Conservation (phyloP, 2,888 invertebrate genomes). For the Microplitis deprimator region DNA sequence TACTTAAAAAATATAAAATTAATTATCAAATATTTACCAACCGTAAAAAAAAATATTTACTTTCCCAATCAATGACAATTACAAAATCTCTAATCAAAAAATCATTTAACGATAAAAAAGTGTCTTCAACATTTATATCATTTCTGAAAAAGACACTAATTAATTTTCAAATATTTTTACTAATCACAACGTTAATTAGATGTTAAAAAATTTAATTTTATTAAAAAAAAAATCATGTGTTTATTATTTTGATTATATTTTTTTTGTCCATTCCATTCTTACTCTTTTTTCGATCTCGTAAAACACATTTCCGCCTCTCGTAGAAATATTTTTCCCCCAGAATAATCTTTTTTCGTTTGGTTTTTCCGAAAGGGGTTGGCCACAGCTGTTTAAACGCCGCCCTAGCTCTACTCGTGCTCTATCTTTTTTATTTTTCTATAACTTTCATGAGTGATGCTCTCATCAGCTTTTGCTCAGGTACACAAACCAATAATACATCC, state of each 20-base stretch:
- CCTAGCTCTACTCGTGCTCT: conserved; percentile 47
- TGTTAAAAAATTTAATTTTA: too few relatives aligned
- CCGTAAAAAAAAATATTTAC: too few relatives aligned
- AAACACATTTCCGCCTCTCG: background rate
- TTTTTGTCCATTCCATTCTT: background rate
- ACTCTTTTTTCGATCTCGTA: background rate
- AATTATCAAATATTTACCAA: too few relatives aligned
- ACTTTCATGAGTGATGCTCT: conserved; percentile 39
- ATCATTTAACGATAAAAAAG: too few relatives aligned
- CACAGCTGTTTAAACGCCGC: conserved; percentile 62
- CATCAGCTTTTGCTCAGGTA: conserved; percentile 32
- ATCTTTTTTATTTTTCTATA: conserved; percentile 25
- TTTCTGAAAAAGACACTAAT: too few relatives aligned
- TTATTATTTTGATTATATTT: background rate
- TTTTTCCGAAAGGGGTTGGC: conserved; percentile 54
- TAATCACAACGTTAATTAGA: too few relatives aligned
- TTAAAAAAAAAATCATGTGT: too few relatives aligned
- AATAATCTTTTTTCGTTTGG: conserved; percentile 2
- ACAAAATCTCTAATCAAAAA: too few relatives aligned
- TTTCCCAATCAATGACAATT: too few relatives aligned
- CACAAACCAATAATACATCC: conserved; percentile 5
- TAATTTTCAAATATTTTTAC: too few relatives aligned
- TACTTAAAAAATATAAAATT: too few relatives aligned
- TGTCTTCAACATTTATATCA: too few relatives aligned
- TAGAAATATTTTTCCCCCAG: background rate